phyloP scores from a whole-genome alignment of 2,113 vertebrate genomes.

The Atherinomorus stipes region DNA sequence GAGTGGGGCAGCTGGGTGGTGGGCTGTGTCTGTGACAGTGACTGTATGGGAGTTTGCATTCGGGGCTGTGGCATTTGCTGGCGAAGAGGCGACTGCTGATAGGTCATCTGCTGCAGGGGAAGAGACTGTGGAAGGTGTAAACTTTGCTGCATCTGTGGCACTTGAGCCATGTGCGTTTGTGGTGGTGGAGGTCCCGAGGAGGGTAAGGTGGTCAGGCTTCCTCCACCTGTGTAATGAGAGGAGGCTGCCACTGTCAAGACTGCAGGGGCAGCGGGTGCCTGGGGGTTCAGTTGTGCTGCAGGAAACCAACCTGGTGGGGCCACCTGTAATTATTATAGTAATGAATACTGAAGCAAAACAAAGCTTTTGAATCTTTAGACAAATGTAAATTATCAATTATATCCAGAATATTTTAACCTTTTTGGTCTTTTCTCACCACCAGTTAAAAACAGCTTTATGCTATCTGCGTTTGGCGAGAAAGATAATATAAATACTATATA shows the following conservation, averaged over 20 bases:
- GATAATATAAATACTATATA: too few relatives aligned
- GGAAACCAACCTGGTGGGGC: slow-evolving; percentile 79
- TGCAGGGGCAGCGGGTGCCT: slow-evolving; percentile 57
- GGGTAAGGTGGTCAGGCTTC: slow-evolving; percentile 57
- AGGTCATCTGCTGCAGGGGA: slow-evolving; percentile 79
- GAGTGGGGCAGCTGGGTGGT: slow-evolving; percentile 60
- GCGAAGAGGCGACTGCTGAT: slow-evolving; percentile 67
- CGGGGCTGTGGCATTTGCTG: slow-evolving; percentile 80
- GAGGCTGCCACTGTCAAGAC: slow-evolving; percentile 64
- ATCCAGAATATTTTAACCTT: not conserved
- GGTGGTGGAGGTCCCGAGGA: slow-evolving; percentile 53
- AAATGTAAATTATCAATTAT: not conserved
- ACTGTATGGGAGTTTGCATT: slow-evolving; percentile 77
- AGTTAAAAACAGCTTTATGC: not conserved
- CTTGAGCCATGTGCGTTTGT: slow-evolving; percentile 78
- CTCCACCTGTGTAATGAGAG: slow-evolving; percentile 70
- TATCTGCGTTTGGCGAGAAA: not conserved
- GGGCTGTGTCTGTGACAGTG: slow-evolving; percentile 65
- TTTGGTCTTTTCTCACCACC: not conserved
- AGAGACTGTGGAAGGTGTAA: slow-evolving; percentile 75
- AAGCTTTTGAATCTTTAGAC: not conserved
- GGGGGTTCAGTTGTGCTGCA: slow-evolving; percentile 64
- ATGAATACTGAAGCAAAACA: slow-evolving; percentile 2
- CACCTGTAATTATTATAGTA: slow-evolving; percentile 61
- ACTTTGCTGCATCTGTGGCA: slow-evolving; percentile 73